Conservation (phyloP, 2,113 vertebrate species). For the Nesoenas mayeri region DNA sequence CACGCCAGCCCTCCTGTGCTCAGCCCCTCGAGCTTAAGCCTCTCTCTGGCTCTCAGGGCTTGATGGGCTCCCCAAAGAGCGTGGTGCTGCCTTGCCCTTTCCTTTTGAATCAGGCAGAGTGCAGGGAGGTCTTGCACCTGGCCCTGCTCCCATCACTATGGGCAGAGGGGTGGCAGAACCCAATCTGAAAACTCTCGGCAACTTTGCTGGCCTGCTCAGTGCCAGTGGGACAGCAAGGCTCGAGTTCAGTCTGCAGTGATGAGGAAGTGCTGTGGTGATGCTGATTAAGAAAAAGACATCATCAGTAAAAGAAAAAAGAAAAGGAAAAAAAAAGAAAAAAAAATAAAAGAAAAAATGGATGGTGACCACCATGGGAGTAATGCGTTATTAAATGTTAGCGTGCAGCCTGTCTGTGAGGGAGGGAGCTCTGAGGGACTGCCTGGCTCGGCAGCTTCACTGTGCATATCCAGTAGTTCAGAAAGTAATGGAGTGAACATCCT, state of each 20-base stretch:
- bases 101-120: neutral
- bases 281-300: neutral
- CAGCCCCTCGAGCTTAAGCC: neutral
- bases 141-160: neutral
- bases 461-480: constrained; percentile 21
- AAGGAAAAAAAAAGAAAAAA: neutral
- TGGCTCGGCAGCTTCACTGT: neutral
- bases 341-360: neutral
- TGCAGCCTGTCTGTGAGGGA: neutral
- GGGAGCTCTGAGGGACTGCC: neutral
- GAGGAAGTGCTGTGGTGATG: neutral
- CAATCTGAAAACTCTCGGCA: neutral
- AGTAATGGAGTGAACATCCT: constrained; percentile 47
- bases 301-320: neutral
- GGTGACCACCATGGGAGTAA: neutral
- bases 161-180: neutral
- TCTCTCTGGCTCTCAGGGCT: neutral
- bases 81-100: neutral
- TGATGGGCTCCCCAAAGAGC: neutral
- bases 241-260: neutral
- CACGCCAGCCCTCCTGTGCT: neutral
- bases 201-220: neutral
- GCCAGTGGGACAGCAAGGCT: neutral
- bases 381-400: neutral
- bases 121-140: neutral